Evolutionary conservation across 2,113 vertebrate species (phyloP).

Genomic region (Phyllostomus discolor): DNA sequence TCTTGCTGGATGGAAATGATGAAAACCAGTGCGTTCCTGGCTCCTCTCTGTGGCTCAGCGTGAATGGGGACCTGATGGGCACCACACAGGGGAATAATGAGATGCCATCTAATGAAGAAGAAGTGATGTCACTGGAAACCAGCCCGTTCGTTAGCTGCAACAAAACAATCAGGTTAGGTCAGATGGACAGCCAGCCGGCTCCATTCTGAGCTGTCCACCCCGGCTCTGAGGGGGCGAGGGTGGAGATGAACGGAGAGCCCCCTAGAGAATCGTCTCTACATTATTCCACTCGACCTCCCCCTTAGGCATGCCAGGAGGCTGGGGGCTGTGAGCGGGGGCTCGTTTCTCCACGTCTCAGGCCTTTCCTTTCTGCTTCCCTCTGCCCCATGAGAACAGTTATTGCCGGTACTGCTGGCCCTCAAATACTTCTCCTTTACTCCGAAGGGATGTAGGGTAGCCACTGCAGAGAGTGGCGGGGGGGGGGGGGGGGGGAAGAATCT

Average conservation of each 20-base stretch:
- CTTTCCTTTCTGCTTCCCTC: neutral
- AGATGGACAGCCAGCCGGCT: neutral
- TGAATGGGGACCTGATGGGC: neutral
- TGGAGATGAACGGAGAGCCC: neutral
- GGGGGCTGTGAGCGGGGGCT: neutral
- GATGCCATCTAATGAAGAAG: neutral
- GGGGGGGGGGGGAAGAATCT: neutral
- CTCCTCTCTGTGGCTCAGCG: neutral
- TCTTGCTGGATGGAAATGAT: constrained; percentile 34
- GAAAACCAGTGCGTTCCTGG: neutral
- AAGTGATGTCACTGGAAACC: neutral
- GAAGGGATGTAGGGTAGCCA: neutral
- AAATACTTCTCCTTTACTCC: neutral
- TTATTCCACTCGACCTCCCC: neutral
- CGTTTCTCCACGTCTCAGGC: neutral
- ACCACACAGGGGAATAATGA: neutral
- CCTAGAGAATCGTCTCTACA: neutral
- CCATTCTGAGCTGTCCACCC: neutral
- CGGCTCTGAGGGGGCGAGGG: neutral
- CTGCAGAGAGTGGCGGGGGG: neutral
- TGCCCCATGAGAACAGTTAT: neutral
- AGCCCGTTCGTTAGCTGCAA: neutral
- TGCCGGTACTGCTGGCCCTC: neutral
- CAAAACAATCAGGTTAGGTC: neutral
- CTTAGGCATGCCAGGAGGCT: neutral